Evolutionary conservation across 1,140 invertebrate species (phyloP).

Genomic region (Micrasema longulum): DNA sequence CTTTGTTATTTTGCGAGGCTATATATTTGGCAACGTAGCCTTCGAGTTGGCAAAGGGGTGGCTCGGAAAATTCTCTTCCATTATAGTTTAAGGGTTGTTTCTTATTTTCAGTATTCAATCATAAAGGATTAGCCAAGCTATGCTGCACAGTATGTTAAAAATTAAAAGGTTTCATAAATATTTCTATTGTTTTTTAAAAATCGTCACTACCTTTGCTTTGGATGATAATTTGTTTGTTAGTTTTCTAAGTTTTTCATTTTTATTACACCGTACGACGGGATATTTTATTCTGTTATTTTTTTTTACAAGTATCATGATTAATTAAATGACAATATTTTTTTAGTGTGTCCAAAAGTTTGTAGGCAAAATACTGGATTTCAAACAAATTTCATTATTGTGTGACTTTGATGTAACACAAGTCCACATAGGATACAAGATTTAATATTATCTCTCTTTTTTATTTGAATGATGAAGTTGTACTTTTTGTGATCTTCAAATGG

Average conservation of each 20-base stretch:
- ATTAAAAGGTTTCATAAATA: background rate
- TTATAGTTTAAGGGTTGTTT: background rate
- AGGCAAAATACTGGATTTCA: no score
- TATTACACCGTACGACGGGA: background rate
- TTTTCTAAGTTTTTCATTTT: background rate
- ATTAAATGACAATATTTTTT: no score
- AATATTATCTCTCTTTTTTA: no score
- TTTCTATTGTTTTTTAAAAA: background rate
- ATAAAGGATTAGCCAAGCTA: conserved; percentile 28
- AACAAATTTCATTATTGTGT: no score
- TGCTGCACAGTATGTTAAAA: background rate
- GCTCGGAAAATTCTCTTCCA: background rate
- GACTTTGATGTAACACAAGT: no score
- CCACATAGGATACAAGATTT: no score
- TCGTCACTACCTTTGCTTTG: background rate
- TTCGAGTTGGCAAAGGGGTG: conserved; percentile 15
- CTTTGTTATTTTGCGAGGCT: conserved; percentile 19
- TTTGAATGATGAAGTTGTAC: no score
- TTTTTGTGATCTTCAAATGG: no score
- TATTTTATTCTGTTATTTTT: background rate
- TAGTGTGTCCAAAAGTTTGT: no score
- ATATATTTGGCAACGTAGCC: conserved; percentile 37
- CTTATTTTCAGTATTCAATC: conserved; percentile 22
- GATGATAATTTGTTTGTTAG: background rate
- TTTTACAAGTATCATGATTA: background rate